Evolutionary conservation across 1,140 invertebrate species (phyloP).

Genomic region (silkworm (Bombyx mori)): ASM3026992v2 NC_085116.1:2584501-2585000

Average conservation of each 20-base stretch:
- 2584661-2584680: too few species aligned
- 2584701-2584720: not conserved
- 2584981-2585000: not conserved
- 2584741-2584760: too few species aligned
- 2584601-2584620: too few species aligned
- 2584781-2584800: not conserved
- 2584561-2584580: not conserved
- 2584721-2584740: not conserved
- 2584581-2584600: not conserved
- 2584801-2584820: not conserved
- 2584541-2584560: slow-evolving; percentile 22
- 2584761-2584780: not conserved
- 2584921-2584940: not conserved
- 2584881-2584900: not conserved
- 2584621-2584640: too few species aligned
- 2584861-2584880: not conserved
- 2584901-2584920: not conserved
- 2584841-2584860: not conserved
- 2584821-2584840: not conserved
- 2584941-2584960: not conserved
- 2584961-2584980: not conserved
- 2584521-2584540: slow-evolving; percentile 17
- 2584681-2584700: not conserved
- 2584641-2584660: not conserved
- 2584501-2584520: slow-evolving; percentile 9